A percentile compares a stretch with the other conserved stretches of the same genome.
Evolutionary conservation across 2,797 vertebrate genomes (phyloP).

Genomic region (Cyclopterus lumpus): DNA sequence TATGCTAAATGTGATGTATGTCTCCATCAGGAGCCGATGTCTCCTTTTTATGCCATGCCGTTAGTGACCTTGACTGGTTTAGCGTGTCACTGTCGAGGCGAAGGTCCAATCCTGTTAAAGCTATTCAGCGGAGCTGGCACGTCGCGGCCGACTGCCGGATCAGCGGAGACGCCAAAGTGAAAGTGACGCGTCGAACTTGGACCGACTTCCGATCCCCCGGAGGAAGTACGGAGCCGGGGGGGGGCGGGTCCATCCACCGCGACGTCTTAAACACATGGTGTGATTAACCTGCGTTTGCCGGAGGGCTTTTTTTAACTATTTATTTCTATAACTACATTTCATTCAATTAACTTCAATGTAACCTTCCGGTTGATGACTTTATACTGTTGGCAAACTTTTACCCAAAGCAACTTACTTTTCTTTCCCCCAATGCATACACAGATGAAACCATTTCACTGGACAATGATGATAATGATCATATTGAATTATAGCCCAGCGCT

Average conservation of each 20-base stretch:
- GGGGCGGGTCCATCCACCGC: not conserved
- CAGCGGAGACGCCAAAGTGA: constrained; percentile 47
- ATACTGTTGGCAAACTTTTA: constrained; percentile 20
- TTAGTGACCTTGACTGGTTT: constrained; percentile 71
- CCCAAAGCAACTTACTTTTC: constrained; percentile 2
- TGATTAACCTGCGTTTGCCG: constrained; percentile 35
- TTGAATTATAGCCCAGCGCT: too few relatives aligned
- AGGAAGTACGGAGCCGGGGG: constrained; percentile 22
- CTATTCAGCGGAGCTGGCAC: constrained; percentile 60
- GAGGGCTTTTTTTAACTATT: not conserved
- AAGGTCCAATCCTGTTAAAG: constrained; percentile 67
- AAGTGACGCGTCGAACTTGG: constrained; percentile 58
- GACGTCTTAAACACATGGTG: constrained; percentile 29
- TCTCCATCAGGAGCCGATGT: constrained; percentile 70
- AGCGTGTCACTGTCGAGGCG: constrained; percentile 55
- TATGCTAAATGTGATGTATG: constrained; percentile 77
- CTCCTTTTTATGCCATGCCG: constrained; percentile 63
- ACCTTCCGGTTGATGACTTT: not conserved
- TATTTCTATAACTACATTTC: not conserved
- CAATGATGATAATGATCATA: too few relatives aligned
- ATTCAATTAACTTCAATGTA: not conserved
- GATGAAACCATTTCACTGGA: too few relatives aligned
- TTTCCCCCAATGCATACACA: not conserved
- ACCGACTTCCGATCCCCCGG: constrained; percentile 29
- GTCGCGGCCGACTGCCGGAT: constrained; percentile 43